Evolutionary conservation across 2,113 vertebrate species (phyloP), one percentile per base, ranked within the genome.

Genomic region (Gallinago media): DNA sequence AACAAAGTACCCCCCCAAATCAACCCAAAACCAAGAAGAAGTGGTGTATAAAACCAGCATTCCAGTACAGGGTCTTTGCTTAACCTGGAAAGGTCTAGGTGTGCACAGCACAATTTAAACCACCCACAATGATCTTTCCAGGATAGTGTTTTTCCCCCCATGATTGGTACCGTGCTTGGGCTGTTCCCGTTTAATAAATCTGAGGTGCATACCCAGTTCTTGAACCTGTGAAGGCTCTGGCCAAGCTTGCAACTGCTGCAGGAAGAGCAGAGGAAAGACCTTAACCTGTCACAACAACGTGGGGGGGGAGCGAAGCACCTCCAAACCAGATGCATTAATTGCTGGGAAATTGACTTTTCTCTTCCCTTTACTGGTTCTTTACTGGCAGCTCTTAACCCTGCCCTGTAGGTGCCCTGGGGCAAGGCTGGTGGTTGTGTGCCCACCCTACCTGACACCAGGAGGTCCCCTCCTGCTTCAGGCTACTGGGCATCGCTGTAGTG

Each of bases 281-380:
- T 2, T 8, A 49, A 82, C 22, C n/a, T 20, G 55, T 47, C 0
- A 0, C 20, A 34, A 6, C 9, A 8, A 18, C 3, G 2, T 54
- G 42, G 14, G 6, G 32, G 6, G 42, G 9, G 46, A 19, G 17
- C 47, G 49, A 77, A 68, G 34, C 56, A 22, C 32, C 47, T 88
- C 58, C 68, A 17, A 56, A 55, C 8, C 15, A 19, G 42, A 36
- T 0, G 2, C 1, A 1, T 70, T 66, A 40, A 18, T 12, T 36
- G 9, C 23, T 11, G 1, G 3, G 47, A 54, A 15, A 16, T 29
- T 62, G 50, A 16, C 42, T 88, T 56, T 34, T 18, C 16, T n/a
- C 13, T 88, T 54, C 20, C 44, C 77, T 63, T 66, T 32, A 4
- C 16, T 23, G 20, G 3, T 46, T 72, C 65, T 63, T 77, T 9